Base-by-base conservation (phyloP, 2,797 vertebrate genomes). In the Telmatherina bonti region DNA sequence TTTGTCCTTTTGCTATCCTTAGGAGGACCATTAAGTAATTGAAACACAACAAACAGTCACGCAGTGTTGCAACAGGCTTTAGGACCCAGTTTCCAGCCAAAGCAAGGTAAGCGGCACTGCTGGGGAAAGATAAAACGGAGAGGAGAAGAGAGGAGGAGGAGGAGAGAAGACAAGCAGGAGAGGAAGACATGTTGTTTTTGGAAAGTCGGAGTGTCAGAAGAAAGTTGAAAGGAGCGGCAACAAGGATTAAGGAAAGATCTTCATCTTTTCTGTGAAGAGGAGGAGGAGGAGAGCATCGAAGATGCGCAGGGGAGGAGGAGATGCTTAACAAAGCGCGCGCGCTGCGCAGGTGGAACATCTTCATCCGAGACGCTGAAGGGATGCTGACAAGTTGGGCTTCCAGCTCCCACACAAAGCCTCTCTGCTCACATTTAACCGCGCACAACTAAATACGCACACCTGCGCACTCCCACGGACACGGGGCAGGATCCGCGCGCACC, bases 51-150 rank as follows among this genome's bases (percentile, higher is more conserved):
- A 66, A 47, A 72, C 2, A 27, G 57, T 11, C 9, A 20, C 24
- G 33, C 6, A 0, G 1, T 5, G 24, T 18, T 1, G 0, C 0
- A 18, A 38, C 83, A 27, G 90, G 85, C 88, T 89, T 81, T 93
- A 91, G 88, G 92, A 91, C 90, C 89, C 82, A 8, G 87, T 8
- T 1, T 5, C 3, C 38, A 8, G 1, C 45, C n/a, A 38, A 70
- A 58, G 63, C n/a, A 38, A 70, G 59, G 63, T 67, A 47, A 53
- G 80, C 70, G 64, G 71, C 31, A 55, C 79, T 62, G 67, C 62
- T 47, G 85, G 83, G 79, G 70, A 58, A 41, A 70, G 52, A 68
- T 67, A 62, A 76, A 54, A 6, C 54, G 59, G 47, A 67, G 55
- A 72, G 22, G 33, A 63, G 41, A 74, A 62, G 53, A 61, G 65